phyloP scores from a whole-genome alignment of 2,113 vertebrate genomes.

The Anguilla rostrata region DNA sequence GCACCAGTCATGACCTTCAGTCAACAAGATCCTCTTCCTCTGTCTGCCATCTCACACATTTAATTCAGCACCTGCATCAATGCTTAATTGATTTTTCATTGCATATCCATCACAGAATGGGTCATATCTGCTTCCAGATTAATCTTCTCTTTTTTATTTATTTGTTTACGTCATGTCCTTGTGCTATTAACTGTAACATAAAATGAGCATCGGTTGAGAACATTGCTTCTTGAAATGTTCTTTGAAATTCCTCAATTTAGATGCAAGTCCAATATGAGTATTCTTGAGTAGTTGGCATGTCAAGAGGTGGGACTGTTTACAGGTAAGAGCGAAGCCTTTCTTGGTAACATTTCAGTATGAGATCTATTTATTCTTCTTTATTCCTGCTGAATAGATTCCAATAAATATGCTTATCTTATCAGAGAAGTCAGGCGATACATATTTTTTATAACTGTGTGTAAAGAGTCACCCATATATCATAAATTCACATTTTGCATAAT shows the following conservation, averaged over 20 bases:
- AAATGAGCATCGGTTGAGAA: background rate
- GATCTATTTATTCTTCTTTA: no score
- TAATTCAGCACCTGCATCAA: background rate
- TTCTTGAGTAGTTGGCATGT: slow-evolving; percentile 40
- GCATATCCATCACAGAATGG: background rate
- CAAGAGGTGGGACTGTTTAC: slow-evolving; percentile 38
- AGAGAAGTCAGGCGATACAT: background rate
- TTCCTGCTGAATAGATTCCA: slow-evolving; percentile 21
- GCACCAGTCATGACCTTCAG: background rate
- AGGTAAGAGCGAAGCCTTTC: slow-evolving; percentile 12
- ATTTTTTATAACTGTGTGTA: background rate
- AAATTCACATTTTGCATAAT: background rate
- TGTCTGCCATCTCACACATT: background rate
- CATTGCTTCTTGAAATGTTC: background rate
- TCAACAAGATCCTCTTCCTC: background rate
- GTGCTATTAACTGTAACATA: background rate
- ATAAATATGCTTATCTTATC: slow-evolving; percentile 28
- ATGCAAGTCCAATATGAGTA: slow-evolving; percentile 30
- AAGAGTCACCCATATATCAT: background rate
- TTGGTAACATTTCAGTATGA: background rate
- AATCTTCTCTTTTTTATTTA: background rate
- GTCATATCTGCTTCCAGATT: background rate
- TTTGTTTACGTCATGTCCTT: background rate
- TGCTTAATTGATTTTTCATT: background rate
- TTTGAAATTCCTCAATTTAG: slow-evolving; percentile 27